Conservation (phyloP, 2,113 vertebrate species). For the Calidris pugnax region DNA sequence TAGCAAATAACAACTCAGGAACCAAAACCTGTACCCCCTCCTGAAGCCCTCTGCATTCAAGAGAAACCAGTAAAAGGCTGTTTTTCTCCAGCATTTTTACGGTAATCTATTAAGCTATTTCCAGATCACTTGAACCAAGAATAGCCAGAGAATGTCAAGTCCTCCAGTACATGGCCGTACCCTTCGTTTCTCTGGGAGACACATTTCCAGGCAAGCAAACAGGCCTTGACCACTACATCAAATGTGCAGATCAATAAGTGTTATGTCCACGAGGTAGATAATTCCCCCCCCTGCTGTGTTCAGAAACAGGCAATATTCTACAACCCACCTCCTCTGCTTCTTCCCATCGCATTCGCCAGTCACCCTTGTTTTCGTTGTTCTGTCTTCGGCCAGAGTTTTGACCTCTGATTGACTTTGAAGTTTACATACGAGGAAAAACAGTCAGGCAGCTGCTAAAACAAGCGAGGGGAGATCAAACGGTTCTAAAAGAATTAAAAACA, state of each 20-base stretch:
- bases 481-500: constrained; percentile 60
- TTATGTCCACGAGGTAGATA: not conserved
- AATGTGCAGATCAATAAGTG: not conserved
- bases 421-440: constrained; percentile 63
- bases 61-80: not conserved
- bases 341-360: not conserved
- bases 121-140: constrained; percentile 1
- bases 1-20: not conserved
- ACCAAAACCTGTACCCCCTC: not conserved
- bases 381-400: constrained; percentile 45
- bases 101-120: not conserved
- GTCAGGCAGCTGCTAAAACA: constrained; percentile 70
- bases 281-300: not conserved
- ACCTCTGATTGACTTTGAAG: constrained; percentile 68
- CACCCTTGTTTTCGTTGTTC: constrained; percentile 4
- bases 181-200: not conserved
- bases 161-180: not conserved
- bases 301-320: not conserved
- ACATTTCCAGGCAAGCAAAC: not conserved
- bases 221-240: not conserved
- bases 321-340: not conserved
- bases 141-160: constrained; percentile 24
- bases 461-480: constrained; percentile 22
- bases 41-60: not conserved
- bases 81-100: not conserved